Percentiles rank a stretch among this genome's conserved stretches.
Evolutionary conservation across 2,797 vertebrate genomes (phyloP).

Genomic region (Craterocephalus amniculus): DNA sequence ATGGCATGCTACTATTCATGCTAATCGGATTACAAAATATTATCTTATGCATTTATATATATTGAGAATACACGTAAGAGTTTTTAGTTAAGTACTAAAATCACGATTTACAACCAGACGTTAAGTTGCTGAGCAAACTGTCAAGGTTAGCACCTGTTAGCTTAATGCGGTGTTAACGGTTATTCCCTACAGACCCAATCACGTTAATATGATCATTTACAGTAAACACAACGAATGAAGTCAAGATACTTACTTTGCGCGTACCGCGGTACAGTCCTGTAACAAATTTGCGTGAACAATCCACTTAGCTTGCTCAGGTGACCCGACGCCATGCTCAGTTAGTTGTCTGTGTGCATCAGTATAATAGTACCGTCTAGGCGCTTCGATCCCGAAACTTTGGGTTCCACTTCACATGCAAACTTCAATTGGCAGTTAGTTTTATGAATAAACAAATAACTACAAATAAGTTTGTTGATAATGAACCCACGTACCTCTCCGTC

Average conservation of each 20-base stretch:
- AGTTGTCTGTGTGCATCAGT: constrained; percentile 23
- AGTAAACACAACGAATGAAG: rapidly evolving
- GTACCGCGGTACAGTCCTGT: background rate
- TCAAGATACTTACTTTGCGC: constrained; percentile 56
- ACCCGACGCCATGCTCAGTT: constrained; percentile 73
- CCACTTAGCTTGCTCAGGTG: constrained; percentile 54
- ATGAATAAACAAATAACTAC: background rate
- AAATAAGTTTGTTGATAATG: too few species aligned
- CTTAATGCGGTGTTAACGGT: background rate
- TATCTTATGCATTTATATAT: background rate
- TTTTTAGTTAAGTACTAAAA: background rate
- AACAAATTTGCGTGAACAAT: constrained; percentile 29
- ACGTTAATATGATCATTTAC: background rate
- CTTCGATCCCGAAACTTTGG: rapidly evolving
- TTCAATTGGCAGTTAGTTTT: too few species aligned
- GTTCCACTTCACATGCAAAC: constrained; percentile 48
- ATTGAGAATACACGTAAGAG: too few species aligned
- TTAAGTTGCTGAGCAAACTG: background rate
- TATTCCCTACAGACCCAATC: background rate
- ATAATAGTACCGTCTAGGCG: constrained; percentile 36
- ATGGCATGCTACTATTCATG: background rate
- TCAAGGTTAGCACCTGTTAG: constrained; percentile 65
- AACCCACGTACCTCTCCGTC: too few species aligned
- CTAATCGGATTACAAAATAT: background rate
- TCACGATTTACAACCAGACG: background rate